A percentile compares a stretch with the other conserved stretches of the same genome.
Evolutionary conservation across 2,113 vertebrate genomes (phyloP).

Genomic region (Hucho hucho): DNA sequence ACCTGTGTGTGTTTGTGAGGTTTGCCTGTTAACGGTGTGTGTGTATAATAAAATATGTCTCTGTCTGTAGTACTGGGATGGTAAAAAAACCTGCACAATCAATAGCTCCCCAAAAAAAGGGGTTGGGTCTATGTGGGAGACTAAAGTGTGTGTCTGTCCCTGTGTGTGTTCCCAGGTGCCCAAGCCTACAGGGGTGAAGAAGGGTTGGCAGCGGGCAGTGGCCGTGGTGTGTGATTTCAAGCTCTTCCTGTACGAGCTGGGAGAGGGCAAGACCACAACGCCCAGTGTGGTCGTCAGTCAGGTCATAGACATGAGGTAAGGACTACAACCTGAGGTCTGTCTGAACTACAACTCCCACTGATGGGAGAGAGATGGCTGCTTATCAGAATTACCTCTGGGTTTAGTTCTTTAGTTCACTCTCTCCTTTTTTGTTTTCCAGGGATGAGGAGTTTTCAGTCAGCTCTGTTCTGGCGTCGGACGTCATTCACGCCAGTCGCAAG

Average conservation of each 20-base stretch:
- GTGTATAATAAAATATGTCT: not conserved
- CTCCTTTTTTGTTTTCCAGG: constrained; percentile 68
- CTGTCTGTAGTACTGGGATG: too few relatives aligned
- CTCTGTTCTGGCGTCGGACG: constrained; percentile 96
- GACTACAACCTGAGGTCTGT: not conserved
- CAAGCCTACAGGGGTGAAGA: constrained; percentile 97
- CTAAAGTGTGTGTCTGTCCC: not conserved
- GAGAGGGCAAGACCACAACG: constrained; percentile 89
- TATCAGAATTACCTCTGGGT: not conserved
- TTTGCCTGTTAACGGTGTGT: not conserved
- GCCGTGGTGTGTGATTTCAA: constrained; percentile 98
- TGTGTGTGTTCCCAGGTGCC: constrained; percentile 78
- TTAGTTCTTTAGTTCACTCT: not conserved
- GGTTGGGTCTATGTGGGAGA: not conserved
- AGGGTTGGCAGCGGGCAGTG: constrained; percentile 93
- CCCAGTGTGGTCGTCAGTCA: constrained; percentile 90
- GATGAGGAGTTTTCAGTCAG: constrained; percentile 99
- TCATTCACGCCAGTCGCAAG: constrained; percentile 96
- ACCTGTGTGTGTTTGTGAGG: not conserved
- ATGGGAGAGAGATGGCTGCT: not conserved
- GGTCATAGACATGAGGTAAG: constrained; percentile 97
- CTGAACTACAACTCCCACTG: constrained; percentile 3
- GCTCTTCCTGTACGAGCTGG: constrained; percentile 92
- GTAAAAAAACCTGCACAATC: too few relatives aligned
- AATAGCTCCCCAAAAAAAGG: too few relatives aligned